phyloP scores from a whole-genome alignment of 1,140 invertebrate genomes.

The Temnothorax longispinosus region DNA sequence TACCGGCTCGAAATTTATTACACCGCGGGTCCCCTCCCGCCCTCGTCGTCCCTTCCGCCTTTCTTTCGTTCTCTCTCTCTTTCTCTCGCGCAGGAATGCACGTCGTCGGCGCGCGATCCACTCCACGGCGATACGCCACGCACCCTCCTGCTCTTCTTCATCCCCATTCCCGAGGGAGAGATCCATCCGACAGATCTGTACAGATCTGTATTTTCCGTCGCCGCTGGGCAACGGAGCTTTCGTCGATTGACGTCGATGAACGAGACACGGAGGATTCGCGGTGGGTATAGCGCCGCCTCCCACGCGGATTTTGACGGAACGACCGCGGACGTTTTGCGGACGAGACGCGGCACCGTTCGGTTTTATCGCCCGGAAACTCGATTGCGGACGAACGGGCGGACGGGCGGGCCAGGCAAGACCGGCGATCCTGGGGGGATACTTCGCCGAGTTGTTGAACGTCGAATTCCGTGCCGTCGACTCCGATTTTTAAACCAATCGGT shows the following conservation, averaged over 20 bases:
- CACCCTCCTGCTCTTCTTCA: neutral
- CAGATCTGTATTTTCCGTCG: neutral
- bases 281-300: neutral
- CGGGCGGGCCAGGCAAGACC: neutral
- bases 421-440: conserved; percentile 35
- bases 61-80: neutral
- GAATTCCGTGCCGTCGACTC: conserved; percentile 40
- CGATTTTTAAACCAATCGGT: conserved; percentile 58
- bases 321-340: conserved; percentile 15
- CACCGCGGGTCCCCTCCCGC: conserved; percentile 45
- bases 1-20: conserved; percentile 73
- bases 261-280: conserved; percentile 1
- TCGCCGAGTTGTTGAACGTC: conserved; percentile 32
- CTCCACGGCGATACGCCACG: neutral
- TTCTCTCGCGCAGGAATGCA: neutral
- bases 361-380: conserved; percentile 54
- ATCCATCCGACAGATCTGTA: neutral
- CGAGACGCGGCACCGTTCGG: conserved; percentile 12
- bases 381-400: neutral
- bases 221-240: neutral
- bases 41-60: neutral
- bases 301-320: conserved; percentile 24
- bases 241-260: neutral
- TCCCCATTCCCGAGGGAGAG: neutral
- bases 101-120: conserved; percentile 14